A percentile compares a stretch with the other conserved stretches of the same genome.
phyloP scores from a whole-genome alignment of 2,797 vertebrate genomes.

The Sebastes elongatus region DNA sequence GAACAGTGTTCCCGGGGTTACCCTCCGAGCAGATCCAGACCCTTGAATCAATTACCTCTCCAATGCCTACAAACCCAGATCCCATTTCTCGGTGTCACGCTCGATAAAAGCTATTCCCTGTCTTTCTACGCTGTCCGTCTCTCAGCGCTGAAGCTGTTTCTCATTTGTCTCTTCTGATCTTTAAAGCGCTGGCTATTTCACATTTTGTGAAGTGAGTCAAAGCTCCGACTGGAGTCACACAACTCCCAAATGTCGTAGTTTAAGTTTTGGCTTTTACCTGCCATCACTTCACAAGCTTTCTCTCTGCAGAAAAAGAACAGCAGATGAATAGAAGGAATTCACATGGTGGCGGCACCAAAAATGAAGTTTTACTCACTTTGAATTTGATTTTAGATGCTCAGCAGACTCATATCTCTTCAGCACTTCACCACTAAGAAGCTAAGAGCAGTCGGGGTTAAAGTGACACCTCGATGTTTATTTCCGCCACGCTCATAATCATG shows the following conservation, averaged over 20 bases:
- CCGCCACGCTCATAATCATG: not conserved
- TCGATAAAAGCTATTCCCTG: slow-evolving; percentile 78
- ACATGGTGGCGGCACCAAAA: not conserved
- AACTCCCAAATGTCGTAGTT: slow-evolving; percentile 11
- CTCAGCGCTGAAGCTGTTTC: slow-evolving; percentile 47
- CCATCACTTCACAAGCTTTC: not conserved
- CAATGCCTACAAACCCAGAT: slow-evolving; percentile 68
- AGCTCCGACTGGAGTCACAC: not conserved
- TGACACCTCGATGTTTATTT: not conserved
- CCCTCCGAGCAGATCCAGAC: slow-evolving; percentile 53
- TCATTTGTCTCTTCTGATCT: slow-evolving; percentile 63
- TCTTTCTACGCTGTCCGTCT: slow-evolving; percentile 54
- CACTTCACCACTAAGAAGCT: not conserved
- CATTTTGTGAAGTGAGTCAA: slow-evolving; percentile 36
- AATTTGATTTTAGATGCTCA: not conserved
- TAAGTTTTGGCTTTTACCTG: slow-evolving; percentile 9
- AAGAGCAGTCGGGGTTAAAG: not conserved
- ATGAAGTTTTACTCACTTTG: not conserved
- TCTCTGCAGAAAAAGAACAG: not conserved
- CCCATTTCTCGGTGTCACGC: slow-evolving; percentile 79
- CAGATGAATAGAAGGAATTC: not conserved
- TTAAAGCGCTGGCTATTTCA: slow-evolving; percentile 45
- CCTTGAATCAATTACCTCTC: slow-evolving; percentile 80
- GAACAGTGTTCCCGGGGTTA: slow-evolving; percentile 51
- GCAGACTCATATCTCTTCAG: not conserved